Base-by-base conservation (phyloP, 30 jellyfish, hydroid and myxozoan species). In the Mastigias papua region DNA sequence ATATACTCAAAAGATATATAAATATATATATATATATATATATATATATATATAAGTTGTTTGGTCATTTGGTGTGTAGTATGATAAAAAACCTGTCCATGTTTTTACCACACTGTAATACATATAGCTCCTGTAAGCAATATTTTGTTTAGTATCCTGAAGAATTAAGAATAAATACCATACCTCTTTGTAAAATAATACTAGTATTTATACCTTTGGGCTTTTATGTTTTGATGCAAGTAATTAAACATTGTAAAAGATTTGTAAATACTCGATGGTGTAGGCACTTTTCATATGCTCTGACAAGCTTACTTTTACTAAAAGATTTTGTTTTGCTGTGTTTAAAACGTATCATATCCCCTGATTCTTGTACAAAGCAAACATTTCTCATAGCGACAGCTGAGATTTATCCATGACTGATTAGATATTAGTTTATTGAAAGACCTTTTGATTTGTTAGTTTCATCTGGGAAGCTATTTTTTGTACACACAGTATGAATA, bases 141-240 rank as follows among this genome's bases (percentile, higher is more conserved):
- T 54, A 20, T 63, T 63, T 63, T 2, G 35, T 0, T 22, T n/a
- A 63, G 26, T 63, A 20, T 25, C 4, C 5, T 23, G 74, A 22
- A 63, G 35, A 63, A 10, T 27, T 63, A 22, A 63, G 74, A 26
- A 17, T 63, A 22, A 0, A 13, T 8, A 22, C 1, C 15, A 25
- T 6, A 25, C 5, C 9, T 10, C 42, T 63, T 63, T 25, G 3
- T 13, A 23, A 63, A 7, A 26, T 7, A 63, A 17, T 15, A 27
- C 15, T 42, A 63, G 0, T 20, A 20, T 27, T 63, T 35, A 11
- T 35, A 72, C 35, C 48, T 19, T 33, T 0, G 42, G 1, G 34
- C 27, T 34, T 49, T 69, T 34, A 37, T 34, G 35, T 72, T 72
- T 32, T 72, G 68, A 72, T 72, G 83, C 83, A 72, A 72, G 15